Evolutionary conservation across 2,888 invertebrate species (phyloP).

Genomic region (Eristalis tenax): DNA sequence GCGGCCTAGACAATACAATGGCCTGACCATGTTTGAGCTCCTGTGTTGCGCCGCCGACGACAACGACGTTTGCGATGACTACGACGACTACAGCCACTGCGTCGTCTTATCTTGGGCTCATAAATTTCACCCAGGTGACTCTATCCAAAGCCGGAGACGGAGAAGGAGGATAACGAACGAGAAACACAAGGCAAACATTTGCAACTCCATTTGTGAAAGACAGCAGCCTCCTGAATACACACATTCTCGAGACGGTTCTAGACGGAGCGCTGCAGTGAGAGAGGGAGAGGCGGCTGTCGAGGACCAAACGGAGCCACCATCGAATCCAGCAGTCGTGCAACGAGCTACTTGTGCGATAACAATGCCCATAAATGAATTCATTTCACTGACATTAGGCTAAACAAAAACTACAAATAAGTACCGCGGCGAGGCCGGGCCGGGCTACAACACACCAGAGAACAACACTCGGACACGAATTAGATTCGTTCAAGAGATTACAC

Average conservation of each 20-base stretch:
- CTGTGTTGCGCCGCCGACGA: conserved; percentile 60
- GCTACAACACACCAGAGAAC: conserved; percentile 45
- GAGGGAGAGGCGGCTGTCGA: conserved; percentile 23
- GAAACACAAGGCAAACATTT: conserved; percentile 54
- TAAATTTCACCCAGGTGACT: conserved; percentile 60
- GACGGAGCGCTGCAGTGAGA: neutral
- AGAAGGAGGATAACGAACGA: conserved; percentile 11
- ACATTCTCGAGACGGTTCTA: conserved; percentile 59
- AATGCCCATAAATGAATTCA: conserved; percentile 72
- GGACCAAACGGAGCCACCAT: neutral
- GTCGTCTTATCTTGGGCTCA: conserved; percentile 62
- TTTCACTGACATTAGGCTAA: conserved; percentile 71
- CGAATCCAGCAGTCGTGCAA: conserved; percentile 52
- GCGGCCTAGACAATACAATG: conserved; percentile 59
- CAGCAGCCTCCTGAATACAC: conserved; percentile 10
- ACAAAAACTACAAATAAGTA: conserved; percentile 62
- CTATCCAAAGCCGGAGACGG: conserved; percentile 10
- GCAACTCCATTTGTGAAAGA: conserved; percentile 69
- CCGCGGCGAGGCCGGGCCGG: conserved; percentile 9
- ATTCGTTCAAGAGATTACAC: conserved; percentile 65
- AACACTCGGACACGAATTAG: conserved; percentile 71
- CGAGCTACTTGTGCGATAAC: conserved; percentile 70
- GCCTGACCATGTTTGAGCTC: conserved; percentile 68
- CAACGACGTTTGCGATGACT: neutral
- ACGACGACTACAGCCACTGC: neutral